Conservation (phyloP, 2,113 vertebrate species). For the Brachionichthys hirsutus region DNA sequence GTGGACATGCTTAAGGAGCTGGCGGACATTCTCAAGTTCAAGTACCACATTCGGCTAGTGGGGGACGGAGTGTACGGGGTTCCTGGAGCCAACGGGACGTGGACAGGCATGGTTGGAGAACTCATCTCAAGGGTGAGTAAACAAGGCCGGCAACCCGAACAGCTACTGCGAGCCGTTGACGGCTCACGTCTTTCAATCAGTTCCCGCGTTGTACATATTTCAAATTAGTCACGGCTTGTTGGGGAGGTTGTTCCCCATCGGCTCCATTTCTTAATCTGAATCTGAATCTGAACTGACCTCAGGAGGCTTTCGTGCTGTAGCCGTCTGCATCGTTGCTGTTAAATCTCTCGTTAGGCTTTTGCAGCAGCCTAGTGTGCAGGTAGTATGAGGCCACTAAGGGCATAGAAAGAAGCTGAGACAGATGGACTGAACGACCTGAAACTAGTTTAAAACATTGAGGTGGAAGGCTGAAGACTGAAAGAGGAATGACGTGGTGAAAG, state of each 20-base stretch:
- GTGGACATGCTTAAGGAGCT: constrained; percentile 98
- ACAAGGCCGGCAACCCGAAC: background rate
- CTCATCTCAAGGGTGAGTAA: constrained; percentile 87
- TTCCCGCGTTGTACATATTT: constrained; percentile 28
- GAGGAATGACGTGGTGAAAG: constrained; percentile 19
- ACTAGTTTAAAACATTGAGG: background rate
- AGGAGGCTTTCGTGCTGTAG: constrained; percentile 37
- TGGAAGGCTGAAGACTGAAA: constrained; percentile 11
- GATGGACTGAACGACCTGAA: background rate
- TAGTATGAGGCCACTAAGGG: constrained; percentile 41
- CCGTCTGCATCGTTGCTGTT: constrained; percentile 17
- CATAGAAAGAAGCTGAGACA: constrained; percentile 22
- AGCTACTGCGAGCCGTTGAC: no score
- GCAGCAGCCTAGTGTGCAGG: constrained; percentile 9
- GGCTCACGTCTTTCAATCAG: background rate
- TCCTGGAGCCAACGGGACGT: constrained; percentile 89
- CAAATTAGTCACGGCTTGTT: constrained; percentile 38
- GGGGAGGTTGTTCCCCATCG: constrained; percentile 45
- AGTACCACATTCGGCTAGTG: constrained; percentile 93
- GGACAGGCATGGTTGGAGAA: constrained; percentile 98
- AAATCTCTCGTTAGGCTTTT: constrained; percentile 34
- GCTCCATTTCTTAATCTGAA: constrained; percentile 37
- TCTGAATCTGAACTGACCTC: constrained; percentile 47
- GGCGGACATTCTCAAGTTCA: constrained; percentile 92
- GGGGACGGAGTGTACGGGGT: constrained; percentile 91